These are phyloP conservation scores for Caenorhabditis zanzibari DNA, from an alignment of 2,888 invertebrate species.

Conservation along the genomic window DNA sequence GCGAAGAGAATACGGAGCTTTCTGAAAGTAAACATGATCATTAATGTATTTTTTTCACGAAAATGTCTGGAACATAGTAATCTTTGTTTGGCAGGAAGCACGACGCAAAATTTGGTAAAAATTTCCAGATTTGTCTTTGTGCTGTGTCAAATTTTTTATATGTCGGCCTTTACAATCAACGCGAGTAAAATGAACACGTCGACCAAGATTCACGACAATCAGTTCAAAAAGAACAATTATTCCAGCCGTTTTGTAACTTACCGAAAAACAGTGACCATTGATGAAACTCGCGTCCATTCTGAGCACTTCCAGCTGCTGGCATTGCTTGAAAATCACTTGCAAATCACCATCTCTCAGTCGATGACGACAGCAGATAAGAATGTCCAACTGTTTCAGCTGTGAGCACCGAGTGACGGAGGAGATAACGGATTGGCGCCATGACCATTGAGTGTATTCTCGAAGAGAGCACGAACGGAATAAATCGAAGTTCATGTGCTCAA, in stretches of 20 bases:
- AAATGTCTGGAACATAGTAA: too few relatives aligned
- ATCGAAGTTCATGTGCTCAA: constrained; percentile 73
- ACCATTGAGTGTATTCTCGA: constrained; percentile 74
- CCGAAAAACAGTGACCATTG: constrained; percentile 75
- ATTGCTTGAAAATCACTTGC: constrained; percentile 72
- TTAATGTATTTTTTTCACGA: background rate
- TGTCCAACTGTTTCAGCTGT: constrained; percentile 68
- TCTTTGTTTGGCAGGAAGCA: too few relatives aligned
- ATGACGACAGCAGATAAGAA: constrained; percentile 75
- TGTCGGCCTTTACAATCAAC: constrained; percentile 76
- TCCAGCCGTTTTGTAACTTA: constrained; percentile 24
- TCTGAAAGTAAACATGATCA: constrained; percentile 44
- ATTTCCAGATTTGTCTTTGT: too few relatives aligned
- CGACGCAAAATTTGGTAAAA: too few relatives aligned
- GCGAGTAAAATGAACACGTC: constrained; percentile 52
- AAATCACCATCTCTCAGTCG: constrained; percentile 74
- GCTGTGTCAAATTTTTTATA: constrained; percentile 43
- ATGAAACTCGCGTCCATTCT: constrained; percentile 75
- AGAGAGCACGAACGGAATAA: constrained; percentile 69
- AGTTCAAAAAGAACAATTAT: background rate
- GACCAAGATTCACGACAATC: constrained; percentile 74
- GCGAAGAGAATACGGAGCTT: constrained; percentile 58
- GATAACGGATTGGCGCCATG: constrained; percentile 75
- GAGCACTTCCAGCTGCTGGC: constrained; percentile 66
- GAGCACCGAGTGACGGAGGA: constrained; percentile 62